These are phyloP conservation scores for Spilosoma lubricipeda DNA, from an alignment of 2,888 invertebrate genomes.

Conservation along the genomic window DNA sequence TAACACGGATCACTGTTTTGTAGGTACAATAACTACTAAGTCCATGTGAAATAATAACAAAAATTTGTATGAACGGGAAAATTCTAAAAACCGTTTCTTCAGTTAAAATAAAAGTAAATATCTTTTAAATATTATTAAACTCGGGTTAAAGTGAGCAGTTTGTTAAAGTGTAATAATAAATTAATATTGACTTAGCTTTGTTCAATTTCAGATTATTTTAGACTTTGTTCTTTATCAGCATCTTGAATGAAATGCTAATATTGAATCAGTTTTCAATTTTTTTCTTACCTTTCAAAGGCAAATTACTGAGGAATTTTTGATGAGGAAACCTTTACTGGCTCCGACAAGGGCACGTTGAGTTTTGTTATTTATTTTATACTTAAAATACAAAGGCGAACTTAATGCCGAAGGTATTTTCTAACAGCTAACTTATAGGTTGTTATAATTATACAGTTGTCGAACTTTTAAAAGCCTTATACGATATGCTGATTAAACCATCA, in stretches of 20 bases:
- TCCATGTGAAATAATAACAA: too few relatives aligned
- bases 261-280: not conserved
- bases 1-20: not conserved
- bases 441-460: not conserved
- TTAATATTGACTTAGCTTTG: not conserved
- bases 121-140: not conserved
- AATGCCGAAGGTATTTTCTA: too few relatives aligned
- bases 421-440: not conserved
- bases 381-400: too few relatives aligned
- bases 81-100: too few relatives aligned
- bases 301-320: not conserved
- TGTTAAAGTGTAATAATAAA: not conserved
- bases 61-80: too few relatives aligned
- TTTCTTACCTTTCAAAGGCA: not conserved
- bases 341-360: not conserved
- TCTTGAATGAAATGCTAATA: not conserved
- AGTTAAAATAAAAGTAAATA: too few relatives aligned
- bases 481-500: too few relatives aligned
- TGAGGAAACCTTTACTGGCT: not conserved
- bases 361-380: not conserved
- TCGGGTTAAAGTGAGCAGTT: not conserved
- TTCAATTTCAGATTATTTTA: not conserved
- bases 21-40: not conserved
- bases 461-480: not conserved
- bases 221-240: not conserved